Percentiles rank a stretch among this genome's conserved stretches.
Conservation (phyloP, 2,888 invertebrate genomes). For the Papilio demoleus region DNA sequence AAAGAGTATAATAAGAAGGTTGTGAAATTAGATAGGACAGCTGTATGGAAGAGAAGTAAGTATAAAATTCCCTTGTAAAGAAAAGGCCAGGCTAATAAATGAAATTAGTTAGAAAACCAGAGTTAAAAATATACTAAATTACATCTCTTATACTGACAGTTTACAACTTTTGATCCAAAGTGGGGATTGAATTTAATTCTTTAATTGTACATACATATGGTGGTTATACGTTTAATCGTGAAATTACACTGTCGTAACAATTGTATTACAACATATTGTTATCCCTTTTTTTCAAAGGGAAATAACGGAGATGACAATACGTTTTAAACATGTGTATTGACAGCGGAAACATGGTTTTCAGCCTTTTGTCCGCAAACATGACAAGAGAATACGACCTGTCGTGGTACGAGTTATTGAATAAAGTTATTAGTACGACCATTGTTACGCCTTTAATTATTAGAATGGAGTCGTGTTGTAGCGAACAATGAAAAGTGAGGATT, state of each 20-base stretch:
- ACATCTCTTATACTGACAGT: no score
- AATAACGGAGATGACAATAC: neutral
- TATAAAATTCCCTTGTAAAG: no score
- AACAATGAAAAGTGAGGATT: constrained; percentile 24
- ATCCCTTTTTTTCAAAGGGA: neutral
- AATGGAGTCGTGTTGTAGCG: constrained; percentile 14
- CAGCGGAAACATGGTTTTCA: constrained; percentile 22
- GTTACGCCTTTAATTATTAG: constrained; percentile 46
- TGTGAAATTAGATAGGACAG: no score
- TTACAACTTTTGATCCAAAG: neutral
- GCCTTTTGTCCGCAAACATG: constrained; percentile 41
- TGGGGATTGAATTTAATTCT: neutral
- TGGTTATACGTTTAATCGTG: neutral
- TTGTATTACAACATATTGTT: neutral
- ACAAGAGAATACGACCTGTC: constrained; percentile 45
- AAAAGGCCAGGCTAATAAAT: no score
- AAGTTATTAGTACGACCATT: constrained; percentile 60
- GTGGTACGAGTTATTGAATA: constrained; percentile 62
- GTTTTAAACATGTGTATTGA: neutral
- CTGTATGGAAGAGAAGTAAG: no score
- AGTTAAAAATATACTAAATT: no score
- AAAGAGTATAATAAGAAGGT: no score
- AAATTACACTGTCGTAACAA: neutral
- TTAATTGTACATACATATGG: no score
- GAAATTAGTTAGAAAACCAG: no score